Base-by-base conservation (phyloP, 2,888 invertebrate species). In the Pyrochroa serraticornis region DNA sequence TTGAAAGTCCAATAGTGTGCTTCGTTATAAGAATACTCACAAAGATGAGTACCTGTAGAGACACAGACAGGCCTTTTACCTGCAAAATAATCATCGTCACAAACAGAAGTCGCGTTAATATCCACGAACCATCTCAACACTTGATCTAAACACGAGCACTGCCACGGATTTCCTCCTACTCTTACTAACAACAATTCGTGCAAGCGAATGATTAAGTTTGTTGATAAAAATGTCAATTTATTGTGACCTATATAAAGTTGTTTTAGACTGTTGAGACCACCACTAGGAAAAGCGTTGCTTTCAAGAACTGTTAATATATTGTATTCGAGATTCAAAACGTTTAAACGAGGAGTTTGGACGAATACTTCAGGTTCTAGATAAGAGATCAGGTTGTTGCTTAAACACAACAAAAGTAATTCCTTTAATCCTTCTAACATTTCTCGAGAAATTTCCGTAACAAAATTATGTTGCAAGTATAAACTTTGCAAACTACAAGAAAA, bases 141-240 rank as follows among this genome's bases (percentile, higher is more conserved):
- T 7, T 37, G 39, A 35, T 52, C 33, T 34, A 63, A 39, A 41
- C 64, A 64, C 3, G 34, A 1, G 38, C 64, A 64, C 7, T 42
- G 33, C 64, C 64, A 64, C 7, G 64, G 64, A 33, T 64, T 64
- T 7, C 58, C 62, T 33, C 59, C 44, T 1, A 64, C 31, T 1
- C 60, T 63, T 1, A 62, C 46, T 36, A 38, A 50, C 31, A 39
- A 55, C 46, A 64, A 41, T n/a, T 10, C 14, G 7, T 34, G 41
- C n/a, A 58, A 13, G 33, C 62, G 41, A 8, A 58, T 32, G 13
- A 64, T 56, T 12, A 64, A 60, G 10, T 34, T 55, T 0, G 64
- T 56, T 9, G 52, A 41, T 12, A 63, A 12, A 22, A 45, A 64
- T 60, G 63, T 64, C 43, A 64, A 31, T 10, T 49, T 34, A 30